phyloP scores from a whole-genome alignment of 2,113 vertebrate genomes.

The Gadus chalcogrammus region DNA sequence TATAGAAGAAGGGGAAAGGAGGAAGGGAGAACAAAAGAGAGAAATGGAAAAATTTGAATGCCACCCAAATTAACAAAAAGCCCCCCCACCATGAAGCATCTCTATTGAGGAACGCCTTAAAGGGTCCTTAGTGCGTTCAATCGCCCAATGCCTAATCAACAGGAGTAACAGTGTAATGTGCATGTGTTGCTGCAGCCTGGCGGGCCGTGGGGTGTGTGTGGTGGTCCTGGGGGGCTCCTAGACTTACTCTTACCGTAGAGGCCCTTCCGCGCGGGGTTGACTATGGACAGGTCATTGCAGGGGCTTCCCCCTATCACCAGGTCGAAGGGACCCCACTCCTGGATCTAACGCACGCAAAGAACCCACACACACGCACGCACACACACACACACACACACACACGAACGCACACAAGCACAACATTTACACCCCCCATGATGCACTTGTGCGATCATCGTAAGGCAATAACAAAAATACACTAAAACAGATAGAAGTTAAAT shows the following conservation, averaged over 20 bases:
- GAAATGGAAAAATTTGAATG: neutral
- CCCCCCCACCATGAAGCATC: too few relatives aligned
- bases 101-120: too few relatives aligned
- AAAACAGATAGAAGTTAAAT: too few relatives aligned
- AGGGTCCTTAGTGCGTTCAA: too few relatives aligned
- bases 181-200: too few relatives aligned
- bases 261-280: constrained; percentile 96
- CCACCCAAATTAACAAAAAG: neutral
- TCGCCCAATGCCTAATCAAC: too few relatives aligned
- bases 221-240: neutral
- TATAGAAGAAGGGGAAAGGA: neutral
- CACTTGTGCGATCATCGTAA: too few relatives aligned
- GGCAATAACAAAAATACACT: too few relatives aligned
- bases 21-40: neutral
- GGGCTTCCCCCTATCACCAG: constrained; percentile 97
- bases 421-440: too few relatives aligned
- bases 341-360: constrained; percentile 75
- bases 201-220: too few relatives aligned
- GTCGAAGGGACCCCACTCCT: constrained; percentile 97
- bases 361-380: neutral
- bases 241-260: constrained; percentile 78
- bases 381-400: neutral
- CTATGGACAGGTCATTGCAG: constrained; percentile 97
- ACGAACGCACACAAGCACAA: too few relatives aligned
- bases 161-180: too few relatives aligned